phyloP scores from a whole-genome alignment of 1,140 invertebrate genomes.

The Scylla paramamosain region DNA sequence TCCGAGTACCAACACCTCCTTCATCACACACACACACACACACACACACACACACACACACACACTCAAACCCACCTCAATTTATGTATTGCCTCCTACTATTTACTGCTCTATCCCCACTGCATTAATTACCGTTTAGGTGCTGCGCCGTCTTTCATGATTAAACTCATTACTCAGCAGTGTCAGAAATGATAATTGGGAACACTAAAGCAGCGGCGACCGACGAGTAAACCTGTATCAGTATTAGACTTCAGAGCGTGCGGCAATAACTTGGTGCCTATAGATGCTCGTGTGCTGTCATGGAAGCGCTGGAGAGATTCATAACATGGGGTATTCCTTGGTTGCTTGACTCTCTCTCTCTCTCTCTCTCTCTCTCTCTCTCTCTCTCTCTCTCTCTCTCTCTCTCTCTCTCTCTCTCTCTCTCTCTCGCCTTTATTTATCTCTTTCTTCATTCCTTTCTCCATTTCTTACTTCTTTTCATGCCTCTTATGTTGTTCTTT shows the following conservation, averaged over 20 bases:
- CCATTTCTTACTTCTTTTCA: too few relatives aligned
- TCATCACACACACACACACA: conserved; percentile 11
- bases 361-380: too few relatives aligned
- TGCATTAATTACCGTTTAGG: not conserved
- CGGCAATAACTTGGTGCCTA: not conserved
- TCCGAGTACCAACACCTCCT: too few relatives aligned
- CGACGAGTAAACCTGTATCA: not conserved
- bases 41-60: conserved; percentile 20
- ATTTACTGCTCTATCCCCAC: conserved; percentile 2
- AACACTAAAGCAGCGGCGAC: not conserved
- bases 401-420: too few relatives aligned
- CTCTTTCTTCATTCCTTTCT: too few relatives aligned
- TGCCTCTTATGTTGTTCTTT: too few relatives aligned
- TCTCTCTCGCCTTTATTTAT: too few relatives aligned
- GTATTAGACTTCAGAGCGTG: not conserved
- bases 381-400: too few relatives aligned
- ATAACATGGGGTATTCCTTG: not conserved
- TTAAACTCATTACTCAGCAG: conserved; percentile 23
- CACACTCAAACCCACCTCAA: not conserved
- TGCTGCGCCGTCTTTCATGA: not conserved
- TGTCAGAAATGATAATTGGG: conserved; percentile 22
- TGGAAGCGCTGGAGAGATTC: too few relatives aligned
- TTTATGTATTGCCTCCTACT: not conserved
- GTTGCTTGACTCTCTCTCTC: too few relatives aligned
- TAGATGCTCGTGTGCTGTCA: not conserved